These are phyloP conservation scores for Antheraea yamamai DNA, from an alignment of 2,888 invertebrate genomes.

Conservation along the genomic window DNA sequence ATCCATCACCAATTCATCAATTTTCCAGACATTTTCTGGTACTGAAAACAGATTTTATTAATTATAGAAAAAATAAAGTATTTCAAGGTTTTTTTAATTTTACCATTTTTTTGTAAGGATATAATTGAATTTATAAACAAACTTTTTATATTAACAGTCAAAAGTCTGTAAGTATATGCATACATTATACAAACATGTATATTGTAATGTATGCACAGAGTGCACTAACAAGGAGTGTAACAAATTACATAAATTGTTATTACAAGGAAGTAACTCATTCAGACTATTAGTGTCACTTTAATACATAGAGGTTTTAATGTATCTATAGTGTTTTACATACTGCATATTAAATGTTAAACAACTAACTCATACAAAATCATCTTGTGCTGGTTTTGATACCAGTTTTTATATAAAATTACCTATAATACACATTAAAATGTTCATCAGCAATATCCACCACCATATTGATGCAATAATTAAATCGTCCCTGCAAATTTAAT, in stretches of 20 bases:
- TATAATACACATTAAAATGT: background rate
- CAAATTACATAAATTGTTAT: background rate
- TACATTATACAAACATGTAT: conserved; percentile 1
- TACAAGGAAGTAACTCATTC: conserved; percentile 13
- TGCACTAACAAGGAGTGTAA: background rate
- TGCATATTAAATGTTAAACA: background rate
- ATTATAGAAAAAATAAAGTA: background rate
- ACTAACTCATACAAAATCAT: background rate
- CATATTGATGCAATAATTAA: background rate
- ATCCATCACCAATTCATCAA: conserved; percentile 85
- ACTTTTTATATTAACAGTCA: background rate
- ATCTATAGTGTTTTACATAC: background rate
- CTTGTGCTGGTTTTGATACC: background rate
- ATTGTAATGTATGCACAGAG: background rate
- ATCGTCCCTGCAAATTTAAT: background rate
- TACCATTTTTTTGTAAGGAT: background rate
- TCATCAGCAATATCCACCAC: conserved; percentile 1
- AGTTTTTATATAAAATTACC: background rate
- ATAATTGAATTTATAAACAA: background rate
- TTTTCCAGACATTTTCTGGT: conserved; percentile 87
- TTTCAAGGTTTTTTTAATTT: background rate
- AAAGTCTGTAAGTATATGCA: background rate
- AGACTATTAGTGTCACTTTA: background rate
- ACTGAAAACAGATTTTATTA: conserved; percentile 70
- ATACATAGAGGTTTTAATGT: background rate